Evolutionary conservation across 2,797 vertebrate species (phyloP), one percentile per base, ranked within the genome.

Genomic region (Lepilemur septentrionalis): DNA sequence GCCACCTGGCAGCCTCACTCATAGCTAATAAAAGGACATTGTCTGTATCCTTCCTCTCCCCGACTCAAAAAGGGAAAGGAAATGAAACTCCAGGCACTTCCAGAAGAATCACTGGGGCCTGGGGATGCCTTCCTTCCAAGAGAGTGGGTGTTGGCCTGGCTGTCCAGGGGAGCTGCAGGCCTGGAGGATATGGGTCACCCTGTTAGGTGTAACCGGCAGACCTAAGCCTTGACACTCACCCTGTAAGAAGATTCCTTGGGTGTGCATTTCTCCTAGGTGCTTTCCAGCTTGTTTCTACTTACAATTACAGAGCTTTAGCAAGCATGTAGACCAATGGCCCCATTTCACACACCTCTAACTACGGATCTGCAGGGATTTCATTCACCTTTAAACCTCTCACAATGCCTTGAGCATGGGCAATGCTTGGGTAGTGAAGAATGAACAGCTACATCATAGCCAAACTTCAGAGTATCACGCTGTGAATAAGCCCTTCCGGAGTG

Each of bases 1-100:
- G 85, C 83, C 90, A 96, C 78, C 96, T 97, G 97, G 95, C 79
- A 61, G 89, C 35, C 87, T 48, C 79, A 28, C 38, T 91, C n/a
- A 22, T 72, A 79, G 63, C 67, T 65, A 76, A 97, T 94, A 97
- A 97, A 96, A 96, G 73, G 52, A 67, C 78, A 35, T n/a, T 94
- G 63, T 95, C 63, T 82, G 11, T 1, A 35, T 38, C 79, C 75
- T 30, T 23, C 30, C 30, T 57, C 67, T 59, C 69, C n/a, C 28
- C 25, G 23, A 72, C 67, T 65, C 69, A 38, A 30, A 93, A 8
- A 28, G 65, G 55, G 72, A 83, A 89, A 70, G 72, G 32, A 84
- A 96, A 76, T 75, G 35, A 63, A 91, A 90, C 48, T 41, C 83
- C 15, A 41, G 35, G 35, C 18, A 32, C 35, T 55, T 84, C 6